phyloP scores from a whole-genome alignment of 2,113 vertebrate genomes.

The Halichoeres trimaculatus region DNA sequence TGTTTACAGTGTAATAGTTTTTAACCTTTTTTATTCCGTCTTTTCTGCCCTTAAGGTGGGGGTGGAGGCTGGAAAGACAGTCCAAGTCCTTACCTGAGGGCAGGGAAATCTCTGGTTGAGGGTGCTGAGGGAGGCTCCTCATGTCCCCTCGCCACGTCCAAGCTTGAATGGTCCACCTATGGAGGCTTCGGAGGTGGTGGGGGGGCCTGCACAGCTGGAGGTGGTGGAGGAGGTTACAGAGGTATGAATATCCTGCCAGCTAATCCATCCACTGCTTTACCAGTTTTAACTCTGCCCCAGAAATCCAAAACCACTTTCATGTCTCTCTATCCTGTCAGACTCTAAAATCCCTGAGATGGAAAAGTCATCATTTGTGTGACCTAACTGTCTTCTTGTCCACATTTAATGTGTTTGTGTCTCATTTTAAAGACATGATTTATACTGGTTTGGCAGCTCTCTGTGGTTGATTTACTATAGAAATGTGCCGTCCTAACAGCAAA shows the following conservation, averaged over 20 bases:
- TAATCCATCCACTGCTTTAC: background rate
- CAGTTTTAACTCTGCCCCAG: too few relatives aligned
- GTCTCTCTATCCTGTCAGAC: background rate
- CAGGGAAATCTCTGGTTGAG: slow-evolving; percentile 86
- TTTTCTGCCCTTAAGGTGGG: slow-evolving; percentile 79
- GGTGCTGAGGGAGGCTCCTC: slow-evolving; percentile 87
- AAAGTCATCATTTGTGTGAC: background rate
- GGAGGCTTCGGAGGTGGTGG: slow-evolving; percentile 92
- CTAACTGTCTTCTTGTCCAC: background rate
- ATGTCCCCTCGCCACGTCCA: slow-evolving; percentile 85
- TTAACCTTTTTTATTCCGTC: background rate
- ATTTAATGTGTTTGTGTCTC: background rate
- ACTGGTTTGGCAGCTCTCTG: background rate
- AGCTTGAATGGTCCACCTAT: slow-evolving; percentile 87
- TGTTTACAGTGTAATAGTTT: too few relatives aligned
- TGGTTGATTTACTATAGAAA: background rate
- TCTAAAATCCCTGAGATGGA: background rate
- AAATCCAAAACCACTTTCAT: background rate
- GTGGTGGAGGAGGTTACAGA: slow-evolving; percentile 90
- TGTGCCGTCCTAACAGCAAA: background rate
- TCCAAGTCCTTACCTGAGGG: slow-evolving; percentile 67
- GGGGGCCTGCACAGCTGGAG: slow-evolving; percentile 90
- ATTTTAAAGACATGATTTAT: background rate
- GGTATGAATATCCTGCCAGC: slow-evolving; percentile 73
- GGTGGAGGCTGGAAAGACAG: slow-evolving; percentile 88